Percentiles rank a stretch among this genome's conserved stretches.
These are phyloP conservation scores for Lasioglossum villosulum DNA, from an alignment of 2,888 invertebrate genomes.

Conservation along the genomic window DNA sequence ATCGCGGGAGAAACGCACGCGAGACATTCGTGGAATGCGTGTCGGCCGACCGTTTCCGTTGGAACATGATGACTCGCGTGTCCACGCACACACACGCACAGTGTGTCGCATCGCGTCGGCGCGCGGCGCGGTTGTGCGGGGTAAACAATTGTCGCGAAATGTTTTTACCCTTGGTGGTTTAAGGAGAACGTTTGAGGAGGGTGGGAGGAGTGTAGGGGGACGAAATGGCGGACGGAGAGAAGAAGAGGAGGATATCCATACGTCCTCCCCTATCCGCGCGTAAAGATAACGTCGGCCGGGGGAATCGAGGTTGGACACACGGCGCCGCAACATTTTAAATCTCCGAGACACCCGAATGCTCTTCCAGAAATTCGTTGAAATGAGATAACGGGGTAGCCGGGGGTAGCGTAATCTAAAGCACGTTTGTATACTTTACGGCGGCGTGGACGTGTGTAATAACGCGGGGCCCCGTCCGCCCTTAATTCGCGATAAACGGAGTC, in stretches of 20 bases:
- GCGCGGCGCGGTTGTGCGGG: not conserved
- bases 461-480: slow-evolving; percentile 16
- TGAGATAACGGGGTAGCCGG: slow-evolving; percentile 48
- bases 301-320: slow-evolving; percentile 45
- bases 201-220: not conserved
- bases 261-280: slow-evolving; percentile 32
- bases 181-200: not conserved
- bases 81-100: not conserved
- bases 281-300: slow-evolving; percentile 55
- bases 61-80: slow-evolving; percentile 13
- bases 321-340: slow-evolving; percentile 50
- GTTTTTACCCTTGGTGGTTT: not conserved
- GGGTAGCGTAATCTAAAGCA: slow-evolving; percentile 44
- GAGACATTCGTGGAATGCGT: slow-evolving; percentile 40
- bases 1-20: slow-evolving; percentile 26
- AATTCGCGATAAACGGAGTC: slow-evolving; percentile 33
- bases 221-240: not conserved
- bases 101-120: not conserved
- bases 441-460: slow-evolving; percentile 44
- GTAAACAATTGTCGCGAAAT: slow-evolving; percentile 54
- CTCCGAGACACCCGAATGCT: slow-evolving; percentile 46
- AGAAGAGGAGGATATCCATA: slow-evolving; percentile 16
- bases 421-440: slow-evolving; percentile 38
- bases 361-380: slow-evolving; percentile 61
- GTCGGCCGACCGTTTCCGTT: slow-evolving; percentile 1